Base-by-base conservation (phyloP, 2,888 invertebrate species). In the Endotricha flammealis region DNA sequence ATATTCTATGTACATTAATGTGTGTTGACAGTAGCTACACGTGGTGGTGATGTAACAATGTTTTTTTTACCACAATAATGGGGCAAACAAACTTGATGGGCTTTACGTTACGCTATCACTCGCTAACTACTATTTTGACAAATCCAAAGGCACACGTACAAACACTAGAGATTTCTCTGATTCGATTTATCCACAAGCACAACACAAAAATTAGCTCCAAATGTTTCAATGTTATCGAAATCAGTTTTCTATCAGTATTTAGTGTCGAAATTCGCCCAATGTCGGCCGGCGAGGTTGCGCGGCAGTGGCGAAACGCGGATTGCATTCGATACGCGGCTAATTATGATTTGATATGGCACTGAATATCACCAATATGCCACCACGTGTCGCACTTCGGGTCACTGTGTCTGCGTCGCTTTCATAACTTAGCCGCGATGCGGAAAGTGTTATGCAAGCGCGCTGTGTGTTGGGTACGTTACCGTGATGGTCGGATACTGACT, bases 181-280 rank as follows among this genome's bases (percentile, higher is more conserved):
- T n/a, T n/a, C n/a, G n/a, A n/a, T n/a, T n/a, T n/a, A n/a, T 24
- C 9, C 16, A 27, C 14, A 22, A 32, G 22, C 32, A 34, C 14
- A 32, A 11, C 33, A 14, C 34, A 17, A 16, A 27, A 20, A 27
- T 14, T 33, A 8, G 20, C 14, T 20, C n/a, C n/a, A 9, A 22
- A 35, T 14, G 28, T 49, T 45, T 60, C 62, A 63, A 66, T 62
- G 68, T 63, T 64, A 71, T 57, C 58, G 70, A 71, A 70, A 74
- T 65, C 64, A 53, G 57, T 68, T 61, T 47, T 60, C 61, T 53
- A 59, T 50, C 56, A 49, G 38, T n/a, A 46, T 57, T 46, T 42
- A 46, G 57, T 68, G 67, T 62, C 56, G 74, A 65, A 69, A 73
- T 57, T 36, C 52, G 56, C 44, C 60, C 66, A 63, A 60, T 61